Evolutionary conservation across 2,888 invertebrate genomes (phyloP), one percentile per base, ranked within the genome.

Genomic region (Heteromurus nitidus): DNA sequence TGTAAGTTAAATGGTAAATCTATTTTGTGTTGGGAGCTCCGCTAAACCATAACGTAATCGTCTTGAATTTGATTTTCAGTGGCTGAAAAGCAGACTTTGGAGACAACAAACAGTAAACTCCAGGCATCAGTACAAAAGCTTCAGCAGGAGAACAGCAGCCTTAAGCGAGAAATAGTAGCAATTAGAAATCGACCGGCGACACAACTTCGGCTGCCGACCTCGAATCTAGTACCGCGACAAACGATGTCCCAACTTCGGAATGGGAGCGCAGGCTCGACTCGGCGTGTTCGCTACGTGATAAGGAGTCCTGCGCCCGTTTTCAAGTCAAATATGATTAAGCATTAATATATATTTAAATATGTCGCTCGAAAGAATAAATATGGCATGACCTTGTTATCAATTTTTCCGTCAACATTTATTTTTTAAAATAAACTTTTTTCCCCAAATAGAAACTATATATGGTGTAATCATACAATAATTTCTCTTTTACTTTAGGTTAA

Each of bases 341-440:
- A n/a, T n/a, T n/a, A n/a, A n/a, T n/a, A n/a, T n/a, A n/a, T n/a
- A n/a, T n/a, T n/a, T n/a, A n/a, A n/a, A n/a, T n/a, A n/a, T n/a
- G n/a, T n/a, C n/a, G n/a, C n/a, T n/a, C n/a, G n/a, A n/a, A n/a
- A n/a, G n/a, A n/a, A n/a, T n/a, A n/a, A n/a, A n/a, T n/a, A n/a
- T n/a, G n/a, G n/a, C n/a, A n/a, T n/a, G n/a, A n/a, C n/a, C n/a
- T n/a, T n/a, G n/a, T n/a, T n/a, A n/a, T n/a, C n/a, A n/a, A n/a
- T n/a, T n/a, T n/a, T n/a, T n/a, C n/a, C n/a, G n/a, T n/a, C n/a
- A 36, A 9, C 36, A 9, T 70, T 60, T 72, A 72, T 72, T 72
- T 69, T n/a, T 72, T 72, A 72, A 72, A 72, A 72, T 72, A 72
- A 72, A 72, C 0, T 31, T 30, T n/a, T 26, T 72, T 72, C 55